phyloP scores from a whole-genome alignment of 2,888 invertebrate genomes.

The Stegana nigrithorax region DNA sequence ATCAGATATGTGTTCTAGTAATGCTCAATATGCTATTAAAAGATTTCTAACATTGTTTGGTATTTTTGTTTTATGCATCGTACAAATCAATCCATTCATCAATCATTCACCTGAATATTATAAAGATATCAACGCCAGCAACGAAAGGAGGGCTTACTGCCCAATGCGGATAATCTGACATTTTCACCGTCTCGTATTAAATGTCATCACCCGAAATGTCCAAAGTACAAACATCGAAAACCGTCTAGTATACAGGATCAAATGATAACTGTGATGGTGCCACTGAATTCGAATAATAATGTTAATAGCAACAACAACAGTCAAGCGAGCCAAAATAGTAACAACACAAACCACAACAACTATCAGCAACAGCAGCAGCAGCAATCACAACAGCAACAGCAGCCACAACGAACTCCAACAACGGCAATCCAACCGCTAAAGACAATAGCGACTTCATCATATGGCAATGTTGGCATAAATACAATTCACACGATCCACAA shows the following conservation, averaged over 20 bases:
- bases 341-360: no score
- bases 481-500: no score
- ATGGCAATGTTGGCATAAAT: no score
- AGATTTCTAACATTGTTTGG: no score
- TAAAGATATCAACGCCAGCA: conserved; percentile 67
- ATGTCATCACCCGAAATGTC: conserved; percentile 68
- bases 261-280: conserved; percentile 69
- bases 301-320: conserved; percentile 44
- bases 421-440: conserved; percentile 29
- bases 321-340: conserved; percentile 36
- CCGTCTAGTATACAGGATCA: conserved; percentile 68
- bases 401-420: conserved; percentile 24
- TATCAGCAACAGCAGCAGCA: conserved; percentile 19
- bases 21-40: no score
- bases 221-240: conserved; percentile 64
- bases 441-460: conserved; percentile 42
- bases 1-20: no score
- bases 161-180: conserved; percentile 67
- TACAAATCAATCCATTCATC: no score
- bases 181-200: conserved; percentile 69
- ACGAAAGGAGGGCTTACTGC: conserved; percentile 67
- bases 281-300: conserved; percentile 66
- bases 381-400: conserved; percentile 26
- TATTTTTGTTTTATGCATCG: no score
- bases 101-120: no score